Evolutionary conservation across 2,888 invertebrate species (phyloP).

Genomic region (Heliconius charithonia): DNA sequence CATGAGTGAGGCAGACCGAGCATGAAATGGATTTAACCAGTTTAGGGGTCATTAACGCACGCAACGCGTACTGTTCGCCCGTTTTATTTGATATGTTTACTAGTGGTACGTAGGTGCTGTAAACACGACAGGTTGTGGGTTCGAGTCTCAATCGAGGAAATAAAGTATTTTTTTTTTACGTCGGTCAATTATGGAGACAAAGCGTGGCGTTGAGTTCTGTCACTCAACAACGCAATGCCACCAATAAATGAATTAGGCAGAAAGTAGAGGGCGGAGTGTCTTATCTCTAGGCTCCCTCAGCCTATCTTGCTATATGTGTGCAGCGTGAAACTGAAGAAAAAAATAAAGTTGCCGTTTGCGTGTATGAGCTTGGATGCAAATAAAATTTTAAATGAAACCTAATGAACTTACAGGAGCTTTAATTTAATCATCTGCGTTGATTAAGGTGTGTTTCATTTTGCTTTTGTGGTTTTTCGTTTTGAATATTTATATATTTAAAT

Average conservation of each 20-base stretch:
- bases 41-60: constrained; percentile 78
- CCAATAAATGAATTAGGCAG: too few relatives aligned
- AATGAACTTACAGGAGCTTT: constrained; percentile 25
- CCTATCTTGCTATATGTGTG: too few relatives aligned
- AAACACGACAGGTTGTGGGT: too few relatives aligned
- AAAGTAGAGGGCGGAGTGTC: too few relatives aligned
- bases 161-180: too few relatives aligned
- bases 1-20: constrained; percentile 73
- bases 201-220: too few relatives aligned
- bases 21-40: constrained; percentile 72
- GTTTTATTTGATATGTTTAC: constrained; percentile 52
- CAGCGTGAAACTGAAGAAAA: too few relatives aligned
- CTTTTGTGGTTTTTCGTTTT: constrained; percentile 17
- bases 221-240: too few relatives aligned
- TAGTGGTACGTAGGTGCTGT: background rate
- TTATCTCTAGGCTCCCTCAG: too few relatives aligned
- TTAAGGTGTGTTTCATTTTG: constrained; percentile 17
- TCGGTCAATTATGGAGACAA: too few relatives aligned
- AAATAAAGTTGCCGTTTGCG: constrained; percentile 22
- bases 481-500: constrained; percentile 19
- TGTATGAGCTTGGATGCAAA: constrained; percentile 31
- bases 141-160: too few relatives aligned
- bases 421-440: constrained; percentile 23
- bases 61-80: constrained; percentile 65
- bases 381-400: constrained; percentile 29